Conservation (phyloP, 2,113 vertebrate genomes). For the Gulo gulo region DNA sequence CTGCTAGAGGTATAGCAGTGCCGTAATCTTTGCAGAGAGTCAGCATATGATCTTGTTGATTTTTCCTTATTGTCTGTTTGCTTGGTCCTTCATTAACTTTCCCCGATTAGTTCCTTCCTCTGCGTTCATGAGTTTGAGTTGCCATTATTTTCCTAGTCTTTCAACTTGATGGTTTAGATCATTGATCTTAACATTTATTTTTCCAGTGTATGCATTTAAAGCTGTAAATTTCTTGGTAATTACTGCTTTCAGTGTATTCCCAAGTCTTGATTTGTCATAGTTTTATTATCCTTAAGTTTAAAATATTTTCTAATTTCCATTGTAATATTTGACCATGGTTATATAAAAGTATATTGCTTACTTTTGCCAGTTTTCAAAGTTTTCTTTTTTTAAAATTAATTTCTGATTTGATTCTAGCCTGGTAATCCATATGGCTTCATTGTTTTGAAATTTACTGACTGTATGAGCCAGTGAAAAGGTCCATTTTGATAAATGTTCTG, state of each 20-base stretch:
- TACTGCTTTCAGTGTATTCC: background rate
- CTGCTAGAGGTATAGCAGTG: background rate
- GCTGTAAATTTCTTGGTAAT: background rate
- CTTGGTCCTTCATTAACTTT: background rate
- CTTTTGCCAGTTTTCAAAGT: background rate
- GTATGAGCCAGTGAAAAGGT: background rate
- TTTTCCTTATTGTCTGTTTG: background rate
- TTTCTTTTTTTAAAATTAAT: background rate
- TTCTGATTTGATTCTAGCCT: constrained; percentile 11
- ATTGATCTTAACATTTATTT: background rate
- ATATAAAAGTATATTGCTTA: background rate
- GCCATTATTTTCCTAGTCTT: background rate
- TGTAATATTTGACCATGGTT: background rate
- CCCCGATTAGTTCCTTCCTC: background rate
- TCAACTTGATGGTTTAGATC: background rate
- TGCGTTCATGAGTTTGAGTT: background rate
- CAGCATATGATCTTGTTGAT: background rate
- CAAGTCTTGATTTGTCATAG: background rate
- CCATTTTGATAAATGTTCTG: background rate
- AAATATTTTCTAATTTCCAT: background rate
- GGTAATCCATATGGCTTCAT: background rate
- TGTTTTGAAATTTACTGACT: background rate
- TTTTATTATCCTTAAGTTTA: constrained; percentile 2
- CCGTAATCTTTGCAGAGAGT: background rate
- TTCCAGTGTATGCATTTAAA: background rate